A percentile compares a stretch with the other conserved stretches of the same genome.
These are phyloP conservation scores for Epinotia brunnichana DNA, from an alignment of 2,888 invertebrate species.

Conservation along the genomic window DNA sequence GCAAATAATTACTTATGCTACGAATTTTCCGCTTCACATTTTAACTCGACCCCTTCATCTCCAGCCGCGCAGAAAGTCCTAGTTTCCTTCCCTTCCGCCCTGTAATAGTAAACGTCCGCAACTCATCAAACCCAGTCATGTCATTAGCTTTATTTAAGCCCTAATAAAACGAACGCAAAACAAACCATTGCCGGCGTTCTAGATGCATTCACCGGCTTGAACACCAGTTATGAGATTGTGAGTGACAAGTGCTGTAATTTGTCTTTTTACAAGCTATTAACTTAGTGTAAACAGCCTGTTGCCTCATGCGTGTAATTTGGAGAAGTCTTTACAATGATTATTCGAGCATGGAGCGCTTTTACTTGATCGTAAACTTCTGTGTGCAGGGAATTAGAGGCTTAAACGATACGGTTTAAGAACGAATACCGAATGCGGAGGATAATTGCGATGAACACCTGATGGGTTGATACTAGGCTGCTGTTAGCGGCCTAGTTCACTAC, in stretches of 20 bases:
- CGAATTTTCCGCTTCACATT: conserved; percentile 1
- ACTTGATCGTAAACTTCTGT: conserved; percentile 23
- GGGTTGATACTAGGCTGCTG: background rate
- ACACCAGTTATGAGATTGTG: conserved; percentile 32
- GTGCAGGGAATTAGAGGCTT: conserved; percentile 1
- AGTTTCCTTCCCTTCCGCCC: conserved; percentile 3
- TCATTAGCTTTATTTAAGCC: conserved; percentile 28
- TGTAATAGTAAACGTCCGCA: conserved; percentile 24
- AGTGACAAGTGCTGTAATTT: conserved; percentile 43
- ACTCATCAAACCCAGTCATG: conserved; percentile 23
- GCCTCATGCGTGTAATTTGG: conserved; percentile 38
- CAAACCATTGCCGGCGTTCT: background rate
- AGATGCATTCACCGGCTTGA: conserved; percentile 13
- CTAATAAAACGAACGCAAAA: conserved; percentile 12
- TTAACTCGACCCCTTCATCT: background rate
- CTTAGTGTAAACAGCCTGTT: conserved; percentile 38
- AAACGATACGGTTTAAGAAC: background rate
- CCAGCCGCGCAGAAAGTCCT: conserved; percentile 20
- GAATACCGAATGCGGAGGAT: background rate
- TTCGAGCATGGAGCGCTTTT: conserved; percentile 39
- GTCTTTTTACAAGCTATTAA: conserved; percentile 28
- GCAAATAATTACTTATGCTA: background rate
- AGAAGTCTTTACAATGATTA: conserved; percentile 41
- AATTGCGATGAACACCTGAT: conserved; percentile 13
- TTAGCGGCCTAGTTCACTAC: conserved; percentile 3